These are phyloP conservation scores for Onychomys leucogaster DNA, from an alignment of 2,797 vertebrate genomes.

Conservation along the genomic window DNA sequence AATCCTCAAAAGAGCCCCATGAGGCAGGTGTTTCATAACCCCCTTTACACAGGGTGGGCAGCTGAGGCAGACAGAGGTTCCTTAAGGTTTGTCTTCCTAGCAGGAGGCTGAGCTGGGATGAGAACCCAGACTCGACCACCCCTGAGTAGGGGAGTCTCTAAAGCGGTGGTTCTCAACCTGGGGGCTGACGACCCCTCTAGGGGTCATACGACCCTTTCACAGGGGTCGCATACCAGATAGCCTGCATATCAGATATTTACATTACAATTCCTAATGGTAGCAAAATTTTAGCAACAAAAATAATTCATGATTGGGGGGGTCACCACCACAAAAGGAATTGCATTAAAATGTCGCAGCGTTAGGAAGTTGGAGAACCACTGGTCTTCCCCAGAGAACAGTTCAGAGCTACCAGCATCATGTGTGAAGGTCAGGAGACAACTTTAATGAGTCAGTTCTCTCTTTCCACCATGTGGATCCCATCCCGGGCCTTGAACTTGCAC, in stretches of 20 bases:
- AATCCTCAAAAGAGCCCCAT: background rate
- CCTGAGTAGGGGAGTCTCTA: background rate
- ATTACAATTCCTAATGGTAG: background rate
- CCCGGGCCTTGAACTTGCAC: background rate
- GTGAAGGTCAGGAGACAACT: background rate
- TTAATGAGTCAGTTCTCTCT: background rate
- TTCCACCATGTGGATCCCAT: background rate
- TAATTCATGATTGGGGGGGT: background rate
- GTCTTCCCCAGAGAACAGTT: background rate
- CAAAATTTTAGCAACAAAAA: background rate
- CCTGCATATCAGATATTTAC: background rate
- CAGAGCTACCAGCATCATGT: rapidly evolving
- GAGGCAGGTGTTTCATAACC: no score
- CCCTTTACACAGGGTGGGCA: background rate
- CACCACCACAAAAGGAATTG: background rate
- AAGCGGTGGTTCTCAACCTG: background rate
- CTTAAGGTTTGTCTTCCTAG: background rate
- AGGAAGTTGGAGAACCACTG: background rate
- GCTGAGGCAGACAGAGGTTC: background rate
- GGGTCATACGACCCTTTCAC: background rate
- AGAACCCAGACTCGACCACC: background rate
- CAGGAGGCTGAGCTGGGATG: background rate
- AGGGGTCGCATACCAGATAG: background rate
- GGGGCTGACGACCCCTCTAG: background rate
- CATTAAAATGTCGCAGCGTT: background rate